Percentiles rank a stretch among this genome's conserved stretches.
Conservation (phyloP, 2,888 invertebrate genomes). For the Mantis religiosa region DNA sequence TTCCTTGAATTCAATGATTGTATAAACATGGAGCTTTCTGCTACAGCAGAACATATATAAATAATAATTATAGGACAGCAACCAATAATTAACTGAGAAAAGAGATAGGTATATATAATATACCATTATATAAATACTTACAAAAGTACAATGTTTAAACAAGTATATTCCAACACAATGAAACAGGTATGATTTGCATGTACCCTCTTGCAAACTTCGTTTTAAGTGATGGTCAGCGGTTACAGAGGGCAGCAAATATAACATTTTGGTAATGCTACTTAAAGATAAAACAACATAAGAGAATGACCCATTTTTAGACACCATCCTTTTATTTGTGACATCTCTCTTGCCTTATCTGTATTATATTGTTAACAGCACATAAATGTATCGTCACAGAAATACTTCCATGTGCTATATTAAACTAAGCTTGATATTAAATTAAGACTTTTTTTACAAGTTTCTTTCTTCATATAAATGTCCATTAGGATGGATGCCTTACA, state of each 20-base stretch:
- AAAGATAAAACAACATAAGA: not conserved
- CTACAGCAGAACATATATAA: not conserved
- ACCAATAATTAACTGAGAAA: not conserved
- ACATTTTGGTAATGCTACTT: not conserved
- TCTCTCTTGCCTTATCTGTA: not conserved
- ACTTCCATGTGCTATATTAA: not conserved
- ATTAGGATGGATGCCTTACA: conserved; percentile 7
- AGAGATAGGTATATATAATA: no score
- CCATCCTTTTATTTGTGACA: not conserved
- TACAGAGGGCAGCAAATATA: not conserved
- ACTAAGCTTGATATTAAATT: conserved; percentile 1
- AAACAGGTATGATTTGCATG: not conserved
- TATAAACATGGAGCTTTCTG: not conserved
- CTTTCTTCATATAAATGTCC: not conserved
- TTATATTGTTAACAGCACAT: not conserved
- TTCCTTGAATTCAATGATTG: not conserved
- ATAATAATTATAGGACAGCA: not conserved
- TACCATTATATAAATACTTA: no score
- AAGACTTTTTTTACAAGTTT: not conserved
- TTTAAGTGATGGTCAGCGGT: not conserved
- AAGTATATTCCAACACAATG: not conserved
- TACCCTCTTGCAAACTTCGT: not conserved
- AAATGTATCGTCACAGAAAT: not conserved
- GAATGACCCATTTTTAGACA: not conserved
- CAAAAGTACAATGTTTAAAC: not conserved